Evolutionary conservation across 2,888 invertebrate species (phyloP).

Genomic region (Thecophora atra): DNA sequence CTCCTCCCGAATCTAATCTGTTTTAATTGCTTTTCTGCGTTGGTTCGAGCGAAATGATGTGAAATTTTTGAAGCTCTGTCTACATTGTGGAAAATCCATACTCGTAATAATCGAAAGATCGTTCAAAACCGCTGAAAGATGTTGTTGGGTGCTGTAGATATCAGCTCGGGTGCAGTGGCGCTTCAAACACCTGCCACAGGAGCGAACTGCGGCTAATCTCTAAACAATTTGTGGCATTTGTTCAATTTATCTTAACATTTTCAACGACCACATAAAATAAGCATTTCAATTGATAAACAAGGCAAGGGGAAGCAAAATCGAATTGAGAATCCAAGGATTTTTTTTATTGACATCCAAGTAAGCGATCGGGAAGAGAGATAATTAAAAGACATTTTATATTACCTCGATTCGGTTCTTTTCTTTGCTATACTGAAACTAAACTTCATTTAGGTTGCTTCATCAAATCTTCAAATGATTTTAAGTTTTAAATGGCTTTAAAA

Average conservation of each 20-base stretch:
- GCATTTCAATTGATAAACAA: background rate
- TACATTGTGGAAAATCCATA: background rate
- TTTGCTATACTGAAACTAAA: background rate
- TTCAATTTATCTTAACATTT: constrained; percentile 13
- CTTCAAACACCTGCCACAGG: background rate
- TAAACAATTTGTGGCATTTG: constrained; percentile 10
- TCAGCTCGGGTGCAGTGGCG: background rate
- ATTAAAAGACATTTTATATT: background rate
- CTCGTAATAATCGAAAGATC: background rate
- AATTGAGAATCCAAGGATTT: too few relatives aligned
- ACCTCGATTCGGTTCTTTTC: background rate
- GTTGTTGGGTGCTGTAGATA: too few relatives aligned
- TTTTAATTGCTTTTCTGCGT: constrained; percentile 14
- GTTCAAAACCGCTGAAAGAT: too few relatives aligned
- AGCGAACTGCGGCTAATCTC: constrained; percentile 2
- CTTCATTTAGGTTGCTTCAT: too few relatives aligned
- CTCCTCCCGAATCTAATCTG: constrained; percentile 24
- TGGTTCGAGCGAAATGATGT: background rate
- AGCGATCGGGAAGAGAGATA: background rate
- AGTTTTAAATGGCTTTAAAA: too few relatives aligned
- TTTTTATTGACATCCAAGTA: background rate
- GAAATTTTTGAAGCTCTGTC: background rate
- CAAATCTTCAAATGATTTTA: too few relatives aligned
- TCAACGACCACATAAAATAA: background rate
- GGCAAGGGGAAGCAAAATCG: background rate